Evolutionary conservation across 1,140 invertebrate genomes (phyloP).

Genomic region (Eriocheir sinensis): DNA sequence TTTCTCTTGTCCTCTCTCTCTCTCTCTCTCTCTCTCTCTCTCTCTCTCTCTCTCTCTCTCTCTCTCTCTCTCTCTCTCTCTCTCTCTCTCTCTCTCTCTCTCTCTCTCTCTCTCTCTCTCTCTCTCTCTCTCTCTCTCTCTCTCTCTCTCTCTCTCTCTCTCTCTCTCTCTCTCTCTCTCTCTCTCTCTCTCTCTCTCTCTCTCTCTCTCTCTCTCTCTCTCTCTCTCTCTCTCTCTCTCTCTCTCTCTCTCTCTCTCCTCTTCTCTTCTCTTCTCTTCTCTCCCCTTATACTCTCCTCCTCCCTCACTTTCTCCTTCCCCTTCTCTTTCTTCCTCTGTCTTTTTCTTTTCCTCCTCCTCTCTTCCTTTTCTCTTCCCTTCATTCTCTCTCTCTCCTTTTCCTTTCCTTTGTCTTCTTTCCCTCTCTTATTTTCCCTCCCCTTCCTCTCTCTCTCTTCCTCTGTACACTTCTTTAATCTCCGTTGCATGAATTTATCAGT

Average conservation of each 20-base stretch:
- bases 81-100: constrained; percentile 4
- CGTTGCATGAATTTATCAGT: too few species aligned
- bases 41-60: too few species aligned
- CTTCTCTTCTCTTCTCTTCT: too few species aligned
- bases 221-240: background rate
- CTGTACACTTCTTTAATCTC: constrained; percentile 17
- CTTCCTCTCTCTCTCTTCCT: background rate
- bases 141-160: background rate
- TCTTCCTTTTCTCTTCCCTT: background rate
- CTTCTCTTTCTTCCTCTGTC: too few species aligned
- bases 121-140: too few species aligned
- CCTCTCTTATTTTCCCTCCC: background rate
- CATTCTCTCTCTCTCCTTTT: background rate
- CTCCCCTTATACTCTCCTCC: background rate
- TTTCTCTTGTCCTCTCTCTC: too few species aligned
- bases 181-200: background rate
- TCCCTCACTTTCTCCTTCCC: too few species aligned
- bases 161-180: background rate
- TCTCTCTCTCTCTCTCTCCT: too few species aligned
- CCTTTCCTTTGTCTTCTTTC: background rate
- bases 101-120: background rate
- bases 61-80: too few species aligned
- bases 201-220: background rate
- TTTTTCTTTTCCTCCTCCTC: too few species aligned
- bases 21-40: too few species aligned